Percentiles rank a stretch among this genome's conserved stretches.
phyloP scores from a whole-genome alignment of 2,113 vertebrate species.

The Hoplias malabaricus region DNA sequence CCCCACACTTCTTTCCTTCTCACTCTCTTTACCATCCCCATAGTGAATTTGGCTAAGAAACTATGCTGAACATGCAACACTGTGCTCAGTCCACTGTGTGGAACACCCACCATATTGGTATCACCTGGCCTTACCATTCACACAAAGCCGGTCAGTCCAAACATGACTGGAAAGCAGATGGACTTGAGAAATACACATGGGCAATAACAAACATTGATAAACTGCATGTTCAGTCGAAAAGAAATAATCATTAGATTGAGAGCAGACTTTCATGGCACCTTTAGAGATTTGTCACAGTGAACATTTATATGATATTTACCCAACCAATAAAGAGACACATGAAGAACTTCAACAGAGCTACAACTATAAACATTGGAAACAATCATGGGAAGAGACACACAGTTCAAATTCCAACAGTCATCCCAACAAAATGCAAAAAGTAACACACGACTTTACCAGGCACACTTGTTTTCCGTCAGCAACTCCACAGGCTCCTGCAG shows the following conservation, averaged over 20 bases:
- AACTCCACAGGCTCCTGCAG: background rate
- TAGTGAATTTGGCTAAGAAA: background rate
- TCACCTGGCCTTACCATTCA: background rate
- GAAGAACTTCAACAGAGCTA: background rate
- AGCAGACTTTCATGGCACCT: too few species aligned
- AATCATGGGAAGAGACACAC: background rate
- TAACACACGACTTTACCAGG: constrained; percentile 18
- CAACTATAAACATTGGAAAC: background rate
- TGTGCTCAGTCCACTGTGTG: background rate
- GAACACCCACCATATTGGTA: background rate
- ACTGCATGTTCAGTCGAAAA: too few species aligned
- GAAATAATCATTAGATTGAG: too few species aligned
- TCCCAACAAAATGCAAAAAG: background rate
- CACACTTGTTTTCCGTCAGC: background rate
- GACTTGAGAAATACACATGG: background rate
- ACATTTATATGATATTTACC: too few species aligned
- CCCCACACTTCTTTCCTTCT: background rate
- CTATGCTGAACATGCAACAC: background rate
- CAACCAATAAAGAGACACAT: background rate
- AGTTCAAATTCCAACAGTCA: background rate
- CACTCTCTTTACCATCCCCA: too few species aligned
- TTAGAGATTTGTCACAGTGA: too few species aligned
- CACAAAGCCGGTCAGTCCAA: background rate
- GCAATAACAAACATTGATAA: background rate
- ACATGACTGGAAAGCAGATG: background rate